phyloP scores from a whole-genome alignment of 2,113 vertebrate genomes.

The Pontoporia blainvillei region DNA sequence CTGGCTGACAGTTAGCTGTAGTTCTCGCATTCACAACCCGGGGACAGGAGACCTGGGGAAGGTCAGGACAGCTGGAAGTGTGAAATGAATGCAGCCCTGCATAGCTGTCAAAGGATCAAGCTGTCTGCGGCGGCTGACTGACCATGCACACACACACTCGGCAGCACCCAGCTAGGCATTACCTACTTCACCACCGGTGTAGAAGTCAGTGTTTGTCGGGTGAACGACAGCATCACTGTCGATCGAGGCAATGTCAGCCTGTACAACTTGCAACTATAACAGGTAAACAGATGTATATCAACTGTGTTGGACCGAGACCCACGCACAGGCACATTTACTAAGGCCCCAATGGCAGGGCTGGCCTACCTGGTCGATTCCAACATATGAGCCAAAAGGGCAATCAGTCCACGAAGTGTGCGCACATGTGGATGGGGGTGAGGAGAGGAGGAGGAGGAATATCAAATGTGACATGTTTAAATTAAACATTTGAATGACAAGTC shows the following conservation, averaged over 20 bases:
- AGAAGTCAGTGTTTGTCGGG: constrained; percentile 99
- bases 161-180: constrained; percentile 91
- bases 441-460: constrained; percentile 79
- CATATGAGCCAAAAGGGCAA: constrained; percentile 80
- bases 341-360: constrained; percentile 83
- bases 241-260: constrained; percentile 99
- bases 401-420: constrained; percentile 81
- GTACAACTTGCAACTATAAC: constrained; percentile 99
- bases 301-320: constrained; percentile 87
- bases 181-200: constrained; percentile 99
- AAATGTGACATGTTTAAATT: constrained; percentile 83
- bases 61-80: constrained; percentile 85
- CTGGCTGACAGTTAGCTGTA: not conserved
- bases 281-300: constrained; percentile 95
- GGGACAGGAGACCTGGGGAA: constrained; percentile 6
- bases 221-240: constrained; percentile 99
- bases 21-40: not conserved
- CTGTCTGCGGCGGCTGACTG: constrained; percentile 83
- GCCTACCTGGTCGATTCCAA: constrained; percentile 84
- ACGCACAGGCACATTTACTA: constrained; percentile 86
- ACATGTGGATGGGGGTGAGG: constrained; percentile 81
- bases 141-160: constrained; percentile 86
- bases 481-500: constrained; percentile 82
- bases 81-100: constrained; percentile 85
- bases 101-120: constrained; percentile 82